Percentiles rank a stretch among this genome's conserved stretches.
Evolutionary conservation across 2,113 vertebrate species (phyloP).

Genomic region (Sminthopsis crassicaudata): DNA sequence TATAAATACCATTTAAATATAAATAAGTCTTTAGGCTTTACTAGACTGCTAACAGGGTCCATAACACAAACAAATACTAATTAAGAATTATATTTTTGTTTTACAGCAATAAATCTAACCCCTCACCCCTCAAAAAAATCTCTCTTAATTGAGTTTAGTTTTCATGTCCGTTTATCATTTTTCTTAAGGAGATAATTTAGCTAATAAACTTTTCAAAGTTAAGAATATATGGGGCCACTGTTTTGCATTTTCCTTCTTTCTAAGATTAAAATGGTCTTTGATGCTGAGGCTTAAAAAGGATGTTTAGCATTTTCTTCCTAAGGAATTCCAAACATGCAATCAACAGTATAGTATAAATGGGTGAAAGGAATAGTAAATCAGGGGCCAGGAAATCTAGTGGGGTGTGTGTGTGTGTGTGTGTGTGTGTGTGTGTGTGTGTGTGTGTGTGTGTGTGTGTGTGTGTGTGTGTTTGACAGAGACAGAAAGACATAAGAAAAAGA

Average conservation of each 20-base stretch:
- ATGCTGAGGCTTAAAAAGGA: neutral
- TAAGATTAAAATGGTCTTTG: constrained; percentile 4
- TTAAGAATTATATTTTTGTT: neutral
- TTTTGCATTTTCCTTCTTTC: neutral
- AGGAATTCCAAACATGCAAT: neutral
- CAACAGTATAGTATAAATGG: fast-evolving
- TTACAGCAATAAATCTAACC: neutral
- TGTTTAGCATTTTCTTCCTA: neutral
- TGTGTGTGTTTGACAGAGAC: neutral
- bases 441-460: neutral
- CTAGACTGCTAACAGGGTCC: too few species aligned
- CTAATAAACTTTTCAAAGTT: neutral
- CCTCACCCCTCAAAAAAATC: neutral
- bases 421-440: neutral
- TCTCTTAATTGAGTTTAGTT: neutral
- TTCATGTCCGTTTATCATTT: neutral
- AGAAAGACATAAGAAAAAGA: neutral
- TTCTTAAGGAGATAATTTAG: neutral
- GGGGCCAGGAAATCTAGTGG: neutral
- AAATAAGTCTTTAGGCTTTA: too few species aligned
- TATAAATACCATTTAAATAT: neutral
- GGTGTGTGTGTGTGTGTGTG: neutral
- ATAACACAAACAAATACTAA: neutral
- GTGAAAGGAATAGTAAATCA: neutral
- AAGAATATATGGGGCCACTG: neutral